phyloP scores from a whole-genome alignment of 1,140 invertebrate species.

The Rhyacophila brunnea region DNA sequence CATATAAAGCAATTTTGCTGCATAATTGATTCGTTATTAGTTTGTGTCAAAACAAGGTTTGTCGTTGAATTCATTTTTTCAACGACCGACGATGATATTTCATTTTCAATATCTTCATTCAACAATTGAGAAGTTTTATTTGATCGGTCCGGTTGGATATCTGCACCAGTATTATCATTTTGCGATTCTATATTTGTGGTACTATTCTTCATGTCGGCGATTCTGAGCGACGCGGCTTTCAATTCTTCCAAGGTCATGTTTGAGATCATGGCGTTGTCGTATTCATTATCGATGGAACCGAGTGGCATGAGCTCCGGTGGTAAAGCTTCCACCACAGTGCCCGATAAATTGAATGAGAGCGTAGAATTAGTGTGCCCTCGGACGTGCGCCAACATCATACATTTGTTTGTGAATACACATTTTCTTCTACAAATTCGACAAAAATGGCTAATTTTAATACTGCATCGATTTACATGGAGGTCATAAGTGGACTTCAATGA shows the following conservation, averaged over 20 bases:
- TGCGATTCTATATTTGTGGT: no score
- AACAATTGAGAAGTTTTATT: no score
- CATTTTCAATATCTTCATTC: background rate
- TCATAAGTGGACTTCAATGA: constrained; percentile 46
- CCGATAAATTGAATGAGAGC: constrained; percentile 46
- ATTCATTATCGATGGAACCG: no score
- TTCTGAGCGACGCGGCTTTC: no score
- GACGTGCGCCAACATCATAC: constrained; percentile 47
- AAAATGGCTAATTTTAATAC: constrained; percentile 44
- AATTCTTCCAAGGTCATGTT: no score
- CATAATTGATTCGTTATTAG: background rate
- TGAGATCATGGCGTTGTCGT: no score
- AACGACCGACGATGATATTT: no score
- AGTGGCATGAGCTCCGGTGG: constrained; percentile 18
- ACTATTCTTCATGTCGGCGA: no score
- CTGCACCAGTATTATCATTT: no score
- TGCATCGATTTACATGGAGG: constrained; percentile 45
- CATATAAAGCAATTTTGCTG: background rate
- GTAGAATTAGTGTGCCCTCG: constrained; percentile 47
- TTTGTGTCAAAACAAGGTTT: background rate
- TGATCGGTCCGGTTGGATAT: no score
- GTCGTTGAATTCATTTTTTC: no score
- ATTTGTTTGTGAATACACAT: constrained; percentile 46
- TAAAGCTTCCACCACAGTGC: constrained; percentile 46
- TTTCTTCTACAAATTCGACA: constrained; percentile 42